phyloP scores from a whole-genome alignment of 1,140 invertebrate genomes.

The Drosophila persimilis region DNA sequence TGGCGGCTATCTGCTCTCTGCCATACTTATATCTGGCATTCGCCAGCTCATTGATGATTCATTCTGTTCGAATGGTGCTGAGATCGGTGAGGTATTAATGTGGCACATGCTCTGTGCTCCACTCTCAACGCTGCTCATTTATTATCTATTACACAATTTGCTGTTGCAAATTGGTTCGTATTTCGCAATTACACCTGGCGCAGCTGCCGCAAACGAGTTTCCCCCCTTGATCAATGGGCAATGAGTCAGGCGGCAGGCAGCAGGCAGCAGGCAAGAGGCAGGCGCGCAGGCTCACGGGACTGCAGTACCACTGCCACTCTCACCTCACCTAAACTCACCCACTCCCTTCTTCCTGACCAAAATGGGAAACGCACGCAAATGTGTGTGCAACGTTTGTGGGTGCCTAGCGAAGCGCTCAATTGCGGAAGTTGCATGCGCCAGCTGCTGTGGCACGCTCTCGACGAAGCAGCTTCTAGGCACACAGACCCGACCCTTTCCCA shows the following conservation, averaged over 20 bases:
- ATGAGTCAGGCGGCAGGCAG: conserved; percentile 55
- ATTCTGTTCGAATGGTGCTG: conserved; percentile 40
- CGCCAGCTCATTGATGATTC: conserved; percentile 52
- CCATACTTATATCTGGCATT: conserved; percentile 20
- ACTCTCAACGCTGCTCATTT: conserved; percentile 47
- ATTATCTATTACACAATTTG: conserved; percentile 76
- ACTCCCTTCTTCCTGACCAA: conserved; percentile 32
- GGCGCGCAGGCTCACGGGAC: conserved; percentile 52
- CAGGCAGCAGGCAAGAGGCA: conserved; percentile 44
- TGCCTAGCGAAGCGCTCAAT: conserved; percentile 69
- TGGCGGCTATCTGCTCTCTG: too few relatives aligned
- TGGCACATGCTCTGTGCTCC: conserved; percentile 37
- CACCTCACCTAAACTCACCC: conserved; percentile 23
- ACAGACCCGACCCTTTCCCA: conserved; percentile 48
- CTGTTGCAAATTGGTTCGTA: conserved; percentile 56
- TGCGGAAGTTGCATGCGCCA: conserved; percentile 71
- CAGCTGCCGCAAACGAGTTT: conserved; percentile 55
- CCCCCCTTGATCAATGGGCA: conserved; percentile 6
- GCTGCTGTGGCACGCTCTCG: conserved; percentile 39
- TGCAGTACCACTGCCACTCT: conserved; percentile 38
- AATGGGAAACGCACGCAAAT: conserved; percentile 77
- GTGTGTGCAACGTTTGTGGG: conserved; percentile 27
- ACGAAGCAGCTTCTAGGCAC: conserved; percentile 13
- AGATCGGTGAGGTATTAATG: conserved; percentile 69
- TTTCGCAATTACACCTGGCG: conserved; percentile 76